Evolutionary conservation across 2,888 invertebrate genomes (phyloP).

Genomic region (Myopa testacea): DNA sequence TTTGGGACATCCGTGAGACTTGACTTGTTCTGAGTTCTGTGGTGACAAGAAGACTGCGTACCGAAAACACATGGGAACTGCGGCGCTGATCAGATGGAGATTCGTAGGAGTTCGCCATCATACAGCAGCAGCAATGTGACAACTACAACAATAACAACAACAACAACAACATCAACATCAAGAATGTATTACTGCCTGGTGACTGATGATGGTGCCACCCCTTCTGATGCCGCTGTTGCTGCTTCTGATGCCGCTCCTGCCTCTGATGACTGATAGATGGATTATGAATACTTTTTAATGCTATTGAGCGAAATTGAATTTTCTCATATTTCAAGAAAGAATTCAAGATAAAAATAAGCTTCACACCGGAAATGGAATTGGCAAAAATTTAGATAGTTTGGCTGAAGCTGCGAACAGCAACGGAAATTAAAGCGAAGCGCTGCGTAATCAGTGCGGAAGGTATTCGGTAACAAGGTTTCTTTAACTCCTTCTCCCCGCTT

Average conservation of each 20-base stretch:
- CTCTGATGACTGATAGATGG: constrained; percentile 49
- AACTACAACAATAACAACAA: not conserved
- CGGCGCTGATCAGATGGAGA: constrained; percentile 5
- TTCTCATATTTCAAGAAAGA: constrained; percentile 11
- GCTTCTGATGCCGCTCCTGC: constrained; percentile 18
- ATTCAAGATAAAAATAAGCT: not conserved
- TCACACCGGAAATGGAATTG: constrained; percentile 19
- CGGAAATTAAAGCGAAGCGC: constrained; percentile 28
- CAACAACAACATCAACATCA: not conserved
- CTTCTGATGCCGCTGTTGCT: not conserved
- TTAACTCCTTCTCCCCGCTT: no score
- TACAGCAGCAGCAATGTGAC: not conserved
- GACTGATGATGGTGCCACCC: constrained; percentile 6
- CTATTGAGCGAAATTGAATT: constrained; percentile 30
- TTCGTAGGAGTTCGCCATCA: not conserved
- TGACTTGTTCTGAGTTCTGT: constrained; percentile 11
- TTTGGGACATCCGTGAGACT: not conserved
- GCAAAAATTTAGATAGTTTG: constrained; percentile 7
- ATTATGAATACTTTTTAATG: constrained; percentile 44
- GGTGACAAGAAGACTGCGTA: not conserved
- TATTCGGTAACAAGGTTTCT: no score
- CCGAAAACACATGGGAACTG: not conserved
- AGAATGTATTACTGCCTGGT: constrained; percentile 23
- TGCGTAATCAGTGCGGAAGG: not conserved
- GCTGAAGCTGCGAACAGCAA: not conserved